Conservation (phyloP, 1,140 invertebrate species). For the Drosophila gunungcola region DNA sequence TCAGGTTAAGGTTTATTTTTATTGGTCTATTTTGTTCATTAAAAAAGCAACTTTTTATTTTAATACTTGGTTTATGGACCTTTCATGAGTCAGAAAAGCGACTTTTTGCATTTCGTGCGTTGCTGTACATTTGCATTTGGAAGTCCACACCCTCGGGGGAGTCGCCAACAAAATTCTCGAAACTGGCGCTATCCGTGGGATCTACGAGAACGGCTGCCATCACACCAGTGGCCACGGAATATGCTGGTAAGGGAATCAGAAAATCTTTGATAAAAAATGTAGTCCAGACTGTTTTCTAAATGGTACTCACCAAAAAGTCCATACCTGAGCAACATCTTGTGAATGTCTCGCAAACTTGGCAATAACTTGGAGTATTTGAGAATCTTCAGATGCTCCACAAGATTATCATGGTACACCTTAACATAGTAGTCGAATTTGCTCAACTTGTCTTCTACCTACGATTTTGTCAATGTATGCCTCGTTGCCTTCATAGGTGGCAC, state of each 20-base stretch:
- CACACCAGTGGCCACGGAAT: slow-evolving; percentile 51
- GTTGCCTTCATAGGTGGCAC: slow-evolving; percentile 40
- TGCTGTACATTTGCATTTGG: slow-evolving; percentile 61
- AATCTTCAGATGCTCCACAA: slow-evolving; percentile 53
- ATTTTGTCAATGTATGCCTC: slow-evolving; percentile 62
- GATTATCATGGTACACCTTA: slow-evolving; percentile 70
- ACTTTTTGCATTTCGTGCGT: slow-evolving; percentile 3
- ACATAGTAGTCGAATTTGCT: slow-evolving; percentile 74
- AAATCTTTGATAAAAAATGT: neutral
- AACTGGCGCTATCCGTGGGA: slow-evolving; percentile 58
- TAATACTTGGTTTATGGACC: neutral
- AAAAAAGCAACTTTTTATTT: too few relatives aligned
- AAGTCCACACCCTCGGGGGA: slow-evolving; percentile 53
- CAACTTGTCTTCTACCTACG: slow-evolving; percentile 68
- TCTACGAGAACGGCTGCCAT: slow-evolving; percentile 73
- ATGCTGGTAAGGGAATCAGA: slow-evolving; percentile 30
- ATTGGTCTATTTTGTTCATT: neutral
- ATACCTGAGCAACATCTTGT: slow-evolving; percentile 53
- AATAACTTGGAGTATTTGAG: slow-evolving; percentile 64
- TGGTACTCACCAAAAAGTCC: slow-evolving; percentile 56
- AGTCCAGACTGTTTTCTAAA: neutral
- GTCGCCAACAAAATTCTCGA: slow-evolving; percentile 64
- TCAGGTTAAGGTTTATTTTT: too few relatives aligned
- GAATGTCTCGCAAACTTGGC: slow-evolving; percentile 61
- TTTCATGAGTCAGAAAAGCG: too few relatives aligned